A percentile compares a stretch with the other conserved stretches of the same genome.
phyloP scores from a whole-genome alignment of 2,888 invertebrate species.

The Cryptocheilus praepositus region DNA sequence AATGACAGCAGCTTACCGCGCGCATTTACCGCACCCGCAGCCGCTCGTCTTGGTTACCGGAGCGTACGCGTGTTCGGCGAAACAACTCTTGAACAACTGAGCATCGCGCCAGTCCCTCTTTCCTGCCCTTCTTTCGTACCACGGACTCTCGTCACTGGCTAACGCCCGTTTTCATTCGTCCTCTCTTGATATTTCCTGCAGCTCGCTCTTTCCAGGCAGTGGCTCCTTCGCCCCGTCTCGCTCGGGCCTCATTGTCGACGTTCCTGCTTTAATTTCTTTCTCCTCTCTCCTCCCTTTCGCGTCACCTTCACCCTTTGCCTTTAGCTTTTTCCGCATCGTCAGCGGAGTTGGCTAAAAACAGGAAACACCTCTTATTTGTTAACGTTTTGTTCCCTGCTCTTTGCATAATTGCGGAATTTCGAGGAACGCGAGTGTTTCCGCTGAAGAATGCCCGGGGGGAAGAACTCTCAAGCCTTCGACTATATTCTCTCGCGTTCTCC shows the following conservation, averaged over 20 bases:
- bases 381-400: constrained; percentile 4
- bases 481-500: too few relatives aligned
- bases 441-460: too few relatives aligned
- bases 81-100: constrained; percentile 63
- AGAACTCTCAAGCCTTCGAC: too few relatives aligned
- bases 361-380: not conserved
- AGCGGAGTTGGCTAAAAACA: constrained; percentile 14
- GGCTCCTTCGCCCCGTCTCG: not conserved
- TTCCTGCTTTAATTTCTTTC: too few relatives aligned
- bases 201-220: not conserved
- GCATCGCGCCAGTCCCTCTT: constrained; percentile 37
- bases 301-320: constrained; percentile 7
- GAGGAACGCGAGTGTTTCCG: constrained; percentile 2
- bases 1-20: constrained; percentile 73
- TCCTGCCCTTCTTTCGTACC: constrained; percentile 26
- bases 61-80: constrained; percentile 61
- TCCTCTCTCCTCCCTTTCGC: not conserved
- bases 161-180: constrained; percentile 28
- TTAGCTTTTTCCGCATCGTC: constrained; percentile 3
- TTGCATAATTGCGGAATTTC: constrained; percentile 8
- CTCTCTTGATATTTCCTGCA: constrained; percentile 15
- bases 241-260: not conserved
- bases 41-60: constrained; percentile 63
- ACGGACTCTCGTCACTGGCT: constrained; percentile 19
- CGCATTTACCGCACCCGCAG: constrained; percentile 62